phyloP scores from a whole-genome alignment of 2,888 invertebrate genomes.

The Trypoxylon attenuatum region DNA sequence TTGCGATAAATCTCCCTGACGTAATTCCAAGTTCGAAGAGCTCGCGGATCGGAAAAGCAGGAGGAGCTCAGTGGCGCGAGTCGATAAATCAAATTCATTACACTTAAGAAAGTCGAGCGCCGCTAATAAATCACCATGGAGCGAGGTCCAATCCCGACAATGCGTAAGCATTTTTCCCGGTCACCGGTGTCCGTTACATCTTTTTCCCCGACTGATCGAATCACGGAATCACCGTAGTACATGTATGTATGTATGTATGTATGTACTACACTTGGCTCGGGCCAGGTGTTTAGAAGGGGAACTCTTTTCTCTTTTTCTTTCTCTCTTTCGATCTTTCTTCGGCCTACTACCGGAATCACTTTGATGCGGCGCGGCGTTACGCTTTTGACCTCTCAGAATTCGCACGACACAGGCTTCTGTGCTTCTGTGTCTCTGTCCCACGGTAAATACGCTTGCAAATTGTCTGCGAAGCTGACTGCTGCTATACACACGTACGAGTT shows the following conservation, averaged over 20 bases:
- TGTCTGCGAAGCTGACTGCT: too few species aligned
- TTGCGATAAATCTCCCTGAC: not conserved
- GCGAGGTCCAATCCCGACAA: not conserved
- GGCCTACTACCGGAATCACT: too few species aligned
- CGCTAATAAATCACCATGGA: constrained; percentile 14
- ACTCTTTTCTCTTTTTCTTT: too few species aligned
- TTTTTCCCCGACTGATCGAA: constrained; percentile 4
- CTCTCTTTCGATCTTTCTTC: too few species aligned
- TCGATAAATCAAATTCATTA: constrained; percentile 5
- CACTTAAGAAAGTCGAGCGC: not conserved
- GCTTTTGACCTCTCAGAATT: too few species aligned
- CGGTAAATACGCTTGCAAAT: too few species aligned
- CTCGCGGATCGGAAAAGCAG: not conserved
- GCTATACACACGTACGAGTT: too few species aligned
- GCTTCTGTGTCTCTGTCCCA: too few species aligned
- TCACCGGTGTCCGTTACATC: constrained; percentile 21
- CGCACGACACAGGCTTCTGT: too few species aligned
- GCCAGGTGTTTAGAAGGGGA: not conserved
- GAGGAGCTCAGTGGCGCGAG: not conserved
- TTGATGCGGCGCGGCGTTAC: too few species aligned
- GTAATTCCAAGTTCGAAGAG: not conserved
- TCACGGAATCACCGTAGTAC: not conserved
- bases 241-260: not conserved
- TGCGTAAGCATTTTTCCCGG: constrained; percentile 17
- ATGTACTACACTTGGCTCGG: too few species aligned